Evolutionary conservation across 2,888 invertebrate genomes (phyloP), one percentile per base, ranked within the genome.

Genomic region (Eristalis intricaria): DNA sequence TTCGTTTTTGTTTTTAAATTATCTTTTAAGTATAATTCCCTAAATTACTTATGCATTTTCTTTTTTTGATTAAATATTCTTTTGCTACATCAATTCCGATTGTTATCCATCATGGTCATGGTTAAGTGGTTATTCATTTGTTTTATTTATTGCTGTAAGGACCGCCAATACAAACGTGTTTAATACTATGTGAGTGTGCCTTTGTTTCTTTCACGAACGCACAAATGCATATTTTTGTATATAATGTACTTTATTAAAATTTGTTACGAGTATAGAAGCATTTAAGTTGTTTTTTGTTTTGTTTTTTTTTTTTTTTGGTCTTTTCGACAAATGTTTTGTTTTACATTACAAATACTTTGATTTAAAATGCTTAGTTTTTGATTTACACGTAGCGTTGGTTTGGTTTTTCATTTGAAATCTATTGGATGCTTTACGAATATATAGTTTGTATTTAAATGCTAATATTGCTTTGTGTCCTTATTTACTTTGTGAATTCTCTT

Each of bases 381-480:
- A 65, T 79, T 74, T 60, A 61, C 68, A 7, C 29, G 32, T 68
- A 35, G 26, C 71, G 71, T 73, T 76, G 66, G 68, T 81, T 63
- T 61, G 64, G n/a, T 11, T 26, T 56, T 29, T 26, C 7, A 35
- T 58, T 66, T 38, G 22, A 22, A 15, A 56, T 43, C 60, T 58
- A 32, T 60, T 40, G 23, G 40, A 38, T 79, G 43, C 73, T 84
- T 63, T 73, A 66, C 73, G 56, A 40, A 15, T 74, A 43, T 76
- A 69, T 56, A 75, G 63, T 61, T 35, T 32, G 65, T 38, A 66
- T 64, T 77, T 86, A 83, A 85, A 83, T 74, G 77, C 82, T 83
- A 86, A 82, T 86, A 86, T 86, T 86, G 86, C 86, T 86, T 86
- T 78, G 86, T 86, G 86, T 86, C 82, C 68, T 50, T 85, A 71